phyloP scores from a whole-genome alignment of 2,797 vertebrate genomes.

The Mallotus villosus region DNA sequence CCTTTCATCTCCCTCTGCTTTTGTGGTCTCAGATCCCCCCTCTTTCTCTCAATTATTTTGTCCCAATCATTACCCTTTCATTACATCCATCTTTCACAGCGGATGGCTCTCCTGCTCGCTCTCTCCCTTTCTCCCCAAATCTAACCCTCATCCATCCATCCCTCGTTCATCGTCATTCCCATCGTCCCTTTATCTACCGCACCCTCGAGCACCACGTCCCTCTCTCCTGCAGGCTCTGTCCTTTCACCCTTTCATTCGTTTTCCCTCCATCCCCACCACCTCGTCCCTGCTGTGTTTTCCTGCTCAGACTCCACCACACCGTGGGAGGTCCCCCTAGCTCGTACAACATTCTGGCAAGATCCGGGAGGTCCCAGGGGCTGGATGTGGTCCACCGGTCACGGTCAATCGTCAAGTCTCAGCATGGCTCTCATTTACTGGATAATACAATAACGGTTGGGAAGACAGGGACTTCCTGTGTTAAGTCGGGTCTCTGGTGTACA shows the following conservation, averaged over 20 bases:
- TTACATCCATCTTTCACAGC: neutral
- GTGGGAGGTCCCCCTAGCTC: neutral
- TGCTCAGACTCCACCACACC: neutral
- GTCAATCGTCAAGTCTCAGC: too few relatives aligned
- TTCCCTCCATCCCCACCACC: neutral
- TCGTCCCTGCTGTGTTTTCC: neutral
- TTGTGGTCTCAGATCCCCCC: neutral
- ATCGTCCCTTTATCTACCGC: neutral
- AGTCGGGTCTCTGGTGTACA: too few relatives aligned
- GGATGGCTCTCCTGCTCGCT: neutral
- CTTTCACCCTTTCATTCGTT: neutral
- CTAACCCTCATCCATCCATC: neutral
- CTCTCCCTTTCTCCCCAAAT: too few relatives aligned
- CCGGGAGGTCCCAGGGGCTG: too few relatives aligned
- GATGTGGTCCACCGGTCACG: too few relatives aligned
- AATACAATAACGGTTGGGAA: too few relatives aligned
- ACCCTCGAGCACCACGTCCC: neutral
- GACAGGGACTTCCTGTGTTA: too few relatives aligned
- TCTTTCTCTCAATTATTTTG: neutral
- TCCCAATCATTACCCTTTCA: neutral
- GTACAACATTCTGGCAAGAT: neutral
- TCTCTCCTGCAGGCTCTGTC: neutral
- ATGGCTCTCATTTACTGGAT: too few relatives aligned
- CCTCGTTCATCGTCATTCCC: neutral
- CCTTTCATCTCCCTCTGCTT: neutral